phyloP scores from a whole-genome alignment of 64 coral and sea anemone species.

The Catalaphyllia jardinei region DNA sequence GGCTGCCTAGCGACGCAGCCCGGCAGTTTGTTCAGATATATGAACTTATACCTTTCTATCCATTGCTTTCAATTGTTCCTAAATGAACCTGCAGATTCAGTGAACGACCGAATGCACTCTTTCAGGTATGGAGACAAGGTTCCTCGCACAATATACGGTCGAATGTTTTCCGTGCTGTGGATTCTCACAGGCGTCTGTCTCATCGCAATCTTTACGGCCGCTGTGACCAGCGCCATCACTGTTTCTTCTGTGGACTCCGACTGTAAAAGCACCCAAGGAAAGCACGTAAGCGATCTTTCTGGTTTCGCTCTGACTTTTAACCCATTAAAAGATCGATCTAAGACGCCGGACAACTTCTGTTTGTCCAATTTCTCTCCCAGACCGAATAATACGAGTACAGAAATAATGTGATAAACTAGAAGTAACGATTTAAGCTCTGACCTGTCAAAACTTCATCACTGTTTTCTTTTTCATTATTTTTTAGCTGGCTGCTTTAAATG shows the following conservation, averaged over 20 bases:
- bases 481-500: slow-evolving; percentile 50
- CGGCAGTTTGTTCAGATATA: too few species aligned
- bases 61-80: too few species aligned
- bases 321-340: too few species aligned
- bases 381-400: too few species aligned
- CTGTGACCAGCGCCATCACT: slow-evolving; percentile 54
- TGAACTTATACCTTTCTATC: too few species aligned
- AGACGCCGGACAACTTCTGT: too few species aligned
- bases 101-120: not conserved
- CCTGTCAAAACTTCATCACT: too few species aligned
- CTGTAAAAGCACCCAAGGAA: slow-evolving; percentile 14
- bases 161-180: slow-evolving; percentile 50
- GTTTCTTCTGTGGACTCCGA: slow-evolving; percentile 35
- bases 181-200: slow-evolving; percentile 42
- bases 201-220: slow-evolving; percentile 49
- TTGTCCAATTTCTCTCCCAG: too few species aligned
- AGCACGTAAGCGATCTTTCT: not conserved
- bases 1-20: too few species aligned
- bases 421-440: too few species aligned
- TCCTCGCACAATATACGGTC: slow-evolving; percentile 40
- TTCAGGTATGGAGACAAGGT: slow-evolving; percentile 57
- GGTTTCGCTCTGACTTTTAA: too few species aligned
- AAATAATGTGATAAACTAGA: too few species aligned
- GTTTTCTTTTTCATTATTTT: not conserved
- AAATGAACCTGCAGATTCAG: not conserved